Evolutionary conservation across 2,888 invertebrate genomes (phyloP), one percentile per base, ranked within the genome.

Genomic region (Prenolepis imparis): DNA sequence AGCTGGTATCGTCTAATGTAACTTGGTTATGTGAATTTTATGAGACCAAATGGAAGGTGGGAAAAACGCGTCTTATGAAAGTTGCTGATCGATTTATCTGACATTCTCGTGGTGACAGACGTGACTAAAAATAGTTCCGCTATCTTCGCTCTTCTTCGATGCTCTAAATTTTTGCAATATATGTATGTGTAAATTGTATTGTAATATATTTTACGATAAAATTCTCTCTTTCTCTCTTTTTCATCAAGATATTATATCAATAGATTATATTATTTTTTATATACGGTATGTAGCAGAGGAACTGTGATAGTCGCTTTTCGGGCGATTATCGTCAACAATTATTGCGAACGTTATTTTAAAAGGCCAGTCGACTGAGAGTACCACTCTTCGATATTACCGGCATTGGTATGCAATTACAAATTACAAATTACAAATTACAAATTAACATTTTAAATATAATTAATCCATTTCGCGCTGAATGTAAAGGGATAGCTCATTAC

Each of bases 1-100:
- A 84, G 77, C 84, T 87, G 55, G 70, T 80, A 70, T 80, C 78
- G 70, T 70, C 78, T 80, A 80, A 80, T 80, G 78, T 80, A 80
- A 70, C 78, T 80, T 11, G 78, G 78, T 70, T 80, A 80, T 80
- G 70, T 70, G 78, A 80, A 80, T 80, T 80, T 80, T 80, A 80
- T 80, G 78, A 80, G 78, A 24, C 70, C 70, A 80, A 80, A 80
- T 80, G 78, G 78, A 80, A 80, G 78, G 44, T 48, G 44, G 78
- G 78, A 48, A 36, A 61, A 80, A 80, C 70, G 78, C 32, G 36
- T 36, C 44, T 80, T 80, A 80, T 80, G 78, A 80, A 80, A 80
- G 59, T 24, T 15, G 59, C 59, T 59, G 78, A 80, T 80, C 78
- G 78, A 80, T 80, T 80, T 80, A 80, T 80, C 78, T 36, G 70